Conservation (phyloP, 2,888 invertebrate genomes). For the Apoderus coryli region DNA sequence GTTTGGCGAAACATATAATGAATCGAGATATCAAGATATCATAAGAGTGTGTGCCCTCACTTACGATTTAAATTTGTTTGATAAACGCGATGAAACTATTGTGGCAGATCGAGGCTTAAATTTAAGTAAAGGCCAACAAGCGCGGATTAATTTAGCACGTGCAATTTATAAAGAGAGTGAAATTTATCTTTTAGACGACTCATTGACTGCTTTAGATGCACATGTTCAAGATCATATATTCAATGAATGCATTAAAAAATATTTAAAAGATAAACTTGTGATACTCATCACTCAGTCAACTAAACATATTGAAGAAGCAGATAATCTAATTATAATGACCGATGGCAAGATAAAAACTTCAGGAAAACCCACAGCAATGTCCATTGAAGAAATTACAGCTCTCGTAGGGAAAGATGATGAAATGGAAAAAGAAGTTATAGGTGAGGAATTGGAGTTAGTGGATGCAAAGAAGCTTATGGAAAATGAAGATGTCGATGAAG, state of each 20-base stretch:
- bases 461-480: constrained; percentile 22
- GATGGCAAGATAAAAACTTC: constrained; percentile 39
- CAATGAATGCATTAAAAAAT: constrained; percentile 52
- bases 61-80: constrained; percentile 55
- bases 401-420: constrained; percentile 37
- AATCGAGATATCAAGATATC: constrained; percentile 22
- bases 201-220: constrained; percentile 77
- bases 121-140: constrained; percentile 68
- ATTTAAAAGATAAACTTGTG: constrained; percentile 48
- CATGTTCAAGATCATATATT: constrained; percentile 74
- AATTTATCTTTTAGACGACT: constrained; percentile 76
- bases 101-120: constrained; percentile 63
- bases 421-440: constrained; percentile 26
- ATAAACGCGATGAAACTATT: constrained; percentile 62
- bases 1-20: constrained; percentile 49
- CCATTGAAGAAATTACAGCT: constrained; percentile 56
- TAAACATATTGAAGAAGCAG: constrained; percentile 41
- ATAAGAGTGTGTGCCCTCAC: constrained; percentile 53
- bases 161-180: constrained; percentile 71
- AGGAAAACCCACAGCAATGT: constrained; percentile 49
- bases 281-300: constrained; percentile 59
- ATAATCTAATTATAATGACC: constrained; percentile 21
- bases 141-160: constrained; percentile 71
- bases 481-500: constrained; percentile 21
- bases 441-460: too few relatives aligned